A percentile compares a stretch with the other conserved stretches of the same genome.
phyloP scores from a whole-genome alignment of 2,797 vertebrate species.

The Pangasius mekongensis region DNA sequence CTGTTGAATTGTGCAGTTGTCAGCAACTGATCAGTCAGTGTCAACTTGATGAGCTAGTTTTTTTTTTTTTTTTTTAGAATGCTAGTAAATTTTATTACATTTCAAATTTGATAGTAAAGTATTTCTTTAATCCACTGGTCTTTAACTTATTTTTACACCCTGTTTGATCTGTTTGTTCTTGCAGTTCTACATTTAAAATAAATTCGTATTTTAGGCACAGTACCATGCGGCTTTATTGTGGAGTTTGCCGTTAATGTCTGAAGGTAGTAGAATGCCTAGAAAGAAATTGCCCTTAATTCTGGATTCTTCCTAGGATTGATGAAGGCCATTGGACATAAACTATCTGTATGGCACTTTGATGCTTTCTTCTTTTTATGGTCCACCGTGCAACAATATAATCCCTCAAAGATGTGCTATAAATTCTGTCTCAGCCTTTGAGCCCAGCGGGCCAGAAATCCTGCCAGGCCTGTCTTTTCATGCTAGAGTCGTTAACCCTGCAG shows the following conservation, averaged over 20 bases:
- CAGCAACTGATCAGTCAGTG: neutral
- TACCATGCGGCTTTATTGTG: slow-evolving; percentile 20
- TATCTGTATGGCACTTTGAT: slow-evolving; percentile 60
- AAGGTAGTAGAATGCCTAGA: slow-evolving; percentile 52
- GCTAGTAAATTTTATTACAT: neutral
- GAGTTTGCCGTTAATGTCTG: slow-evolving; percentile 43
- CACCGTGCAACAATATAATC: slow-evolving; percentile 52
- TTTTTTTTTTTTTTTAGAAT: neutral
- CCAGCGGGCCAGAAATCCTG: slow-evolving; percentile 52
- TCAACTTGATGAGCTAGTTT: neutral
- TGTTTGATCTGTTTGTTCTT: neutral
- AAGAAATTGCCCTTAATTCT: slow-evolving; percentile 53
- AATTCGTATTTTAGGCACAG: slow-evolving; percentile 29
- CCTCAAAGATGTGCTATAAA: slow-evolving; percentile 53
- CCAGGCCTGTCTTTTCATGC: slow-evolving; percentile 49
- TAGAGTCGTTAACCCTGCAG: slow-evolving; percentile 52
- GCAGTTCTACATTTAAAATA: neutral
- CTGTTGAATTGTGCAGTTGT: slow-evolving; percentile 11
- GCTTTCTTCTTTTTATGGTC: slow-evolving; percentile 50
- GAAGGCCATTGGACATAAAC: slow-evolving; percentile 48
- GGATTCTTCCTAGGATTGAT: slow-evolving; percentile 51
- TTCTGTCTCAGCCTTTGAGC: slow-evolving; percentile 56
- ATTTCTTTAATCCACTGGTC: neutral
- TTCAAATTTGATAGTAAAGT: neutral
- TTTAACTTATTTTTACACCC: neutral